Conservation (phyloP, 1,140 invertebrate species). For the Bombus pascuorum region DNA sequence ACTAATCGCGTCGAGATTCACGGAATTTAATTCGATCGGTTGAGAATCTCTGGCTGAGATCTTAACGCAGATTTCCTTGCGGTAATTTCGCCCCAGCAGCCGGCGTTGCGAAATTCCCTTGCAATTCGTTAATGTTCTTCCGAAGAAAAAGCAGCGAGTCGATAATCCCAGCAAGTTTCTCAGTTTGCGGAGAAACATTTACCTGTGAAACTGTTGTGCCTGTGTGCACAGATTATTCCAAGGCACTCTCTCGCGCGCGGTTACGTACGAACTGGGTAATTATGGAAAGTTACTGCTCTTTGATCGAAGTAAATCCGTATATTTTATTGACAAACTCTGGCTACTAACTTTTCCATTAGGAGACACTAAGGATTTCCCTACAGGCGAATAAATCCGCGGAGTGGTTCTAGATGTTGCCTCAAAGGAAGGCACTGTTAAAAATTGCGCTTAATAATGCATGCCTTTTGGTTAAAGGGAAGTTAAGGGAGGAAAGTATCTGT, state of each 20-base stretch:
- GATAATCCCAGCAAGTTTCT: slow-evolving; percentile 11
- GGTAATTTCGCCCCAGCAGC: not conserved
- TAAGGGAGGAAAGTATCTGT: not conserved
- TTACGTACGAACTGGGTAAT: not conserved
- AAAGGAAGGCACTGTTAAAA: slow-evolving; percentile 13
- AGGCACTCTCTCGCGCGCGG: not conserved
- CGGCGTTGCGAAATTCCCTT: slow-evolving; percentile 1
- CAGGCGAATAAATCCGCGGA: not conserved
- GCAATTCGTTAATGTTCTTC: slow-evolving; percentile 27
- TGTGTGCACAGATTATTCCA: slow-evolving; percentile 6
- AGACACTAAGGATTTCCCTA: slow-evolving; percentile 12
- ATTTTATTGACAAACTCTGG: slow-evolving; percentile 14
- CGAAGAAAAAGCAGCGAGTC: slow-evolving; percentile 15
- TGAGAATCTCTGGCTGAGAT: not conserved
- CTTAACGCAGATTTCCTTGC: not conserved
- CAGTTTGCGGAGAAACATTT: slow-evolving; percentile 16
- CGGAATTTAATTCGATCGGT: not conserved
- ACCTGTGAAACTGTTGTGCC: not conserved
- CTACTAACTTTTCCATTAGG: slow-evolving; percentile 39
- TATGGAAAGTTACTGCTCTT: slow-evolving; percentile 25
- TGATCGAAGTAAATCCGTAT: slow-evolving; percentile 4
- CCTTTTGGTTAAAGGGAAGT: not conserved
- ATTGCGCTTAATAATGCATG: slow-evolving; percentile 6
- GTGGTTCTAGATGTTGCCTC: not conserved
- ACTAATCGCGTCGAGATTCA: not conserved